These are phyloP conservation scores for Jacana jacana DNA, from an alignment of 2,113 vertebrate species.

Conservation along the genomic window DNA sequence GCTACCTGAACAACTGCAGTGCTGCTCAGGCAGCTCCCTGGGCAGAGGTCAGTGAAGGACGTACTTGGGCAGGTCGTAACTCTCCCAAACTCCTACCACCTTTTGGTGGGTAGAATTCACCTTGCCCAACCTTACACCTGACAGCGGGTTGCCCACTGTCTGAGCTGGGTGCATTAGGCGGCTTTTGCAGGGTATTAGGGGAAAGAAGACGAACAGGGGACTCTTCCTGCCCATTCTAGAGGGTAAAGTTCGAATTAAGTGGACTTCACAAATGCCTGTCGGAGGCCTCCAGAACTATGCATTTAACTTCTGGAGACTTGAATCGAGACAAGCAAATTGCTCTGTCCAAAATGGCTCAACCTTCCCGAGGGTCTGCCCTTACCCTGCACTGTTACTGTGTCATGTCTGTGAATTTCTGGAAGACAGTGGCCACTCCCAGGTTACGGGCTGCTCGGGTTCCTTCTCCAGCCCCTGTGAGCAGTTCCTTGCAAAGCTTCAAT, in stretches of 20 bases:
- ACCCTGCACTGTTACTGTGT: not conserved
- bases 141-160: not conserved
- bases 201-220: not conserved
- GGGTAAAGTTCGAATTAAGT: not conserved
- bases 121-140: not conserved
- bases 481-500: not conserved
- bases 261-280: not conserved
- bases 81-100: not conserved
- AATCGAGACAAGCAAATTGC: not conserved
- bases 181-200: not conserved
- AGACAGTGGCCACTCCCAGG: not conserved
- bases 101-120: not conserved
- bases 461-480: not conserved
- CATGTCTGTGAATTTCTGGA: not conserved
- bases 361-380: not conserved
- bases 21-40: accelerated
- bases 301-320: not conserved
- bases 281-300: not conserved
- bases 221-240: not conserved
- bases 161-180: not conserved
- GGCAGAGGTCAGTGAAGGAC: not conserved
- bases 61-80: accelerated
- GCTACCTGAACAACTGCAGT: not conserved
- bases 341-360: not conserved
- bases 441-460: not conserved